phyloP scores from a whole-genome alignment of 2,113 vertebrate species.

The Pyrgilauda ruficollis region DNA sequence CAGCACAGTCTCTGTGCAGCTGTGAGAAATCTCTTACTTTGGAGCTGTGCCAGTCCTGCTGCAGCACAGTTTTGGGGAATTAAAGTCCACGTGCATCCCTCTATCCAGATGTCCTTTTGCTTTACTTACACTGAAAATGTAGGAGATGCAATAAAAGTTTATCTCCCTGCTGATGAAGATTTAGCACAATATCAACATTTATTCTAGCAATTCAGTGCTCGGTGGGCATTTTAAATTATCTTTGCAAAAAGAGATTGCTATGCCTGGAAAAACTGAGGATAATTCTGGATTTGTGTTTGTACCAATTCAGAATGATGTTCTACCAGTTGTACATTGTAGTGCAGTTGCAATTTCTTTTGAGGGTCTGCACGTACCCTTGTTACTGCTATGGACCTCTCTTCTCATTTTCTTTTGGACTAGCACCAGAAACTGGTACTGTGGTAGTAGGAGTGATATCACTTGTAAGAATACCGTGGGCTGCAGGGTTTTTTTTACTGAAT shows the following conservation, averaged over 20 bases:
- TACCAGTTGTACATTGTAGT: not conserved
- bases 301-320: not conserved
- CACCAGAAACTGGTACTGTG: not conserved
- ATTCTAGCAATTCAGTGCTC: not conserved
- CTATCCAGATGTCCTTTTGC: not conserved
- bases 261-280: not conserved
- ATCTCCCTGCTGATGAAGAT: not conserved
- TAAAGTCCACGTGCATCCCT: not conserved
- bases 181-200: not conserved
- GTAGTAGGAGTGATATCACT: not conserved
- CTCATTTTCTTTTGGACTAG: not conserved
- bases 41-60: not conserved
- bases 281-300: not conserved
- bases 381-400: not conserved
- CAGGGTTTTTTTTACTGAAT: not conserved
- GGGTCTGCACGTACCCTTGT: fast-evolving
- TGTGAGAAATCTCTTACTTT: not conserved
- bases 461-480: not conserved
- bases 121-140: not conserved
- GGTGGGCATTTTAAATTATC: not conserved
- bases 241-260: not conserved
- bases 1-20: not conserved
- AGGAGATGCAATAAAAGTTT: not conserved
- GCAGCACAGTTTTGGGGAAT: not conserved
- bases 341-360: not conserved